Conservation (phyloP, 1,140 invertebrate genomes). For the Metopolophium dirhodum region DNA sequence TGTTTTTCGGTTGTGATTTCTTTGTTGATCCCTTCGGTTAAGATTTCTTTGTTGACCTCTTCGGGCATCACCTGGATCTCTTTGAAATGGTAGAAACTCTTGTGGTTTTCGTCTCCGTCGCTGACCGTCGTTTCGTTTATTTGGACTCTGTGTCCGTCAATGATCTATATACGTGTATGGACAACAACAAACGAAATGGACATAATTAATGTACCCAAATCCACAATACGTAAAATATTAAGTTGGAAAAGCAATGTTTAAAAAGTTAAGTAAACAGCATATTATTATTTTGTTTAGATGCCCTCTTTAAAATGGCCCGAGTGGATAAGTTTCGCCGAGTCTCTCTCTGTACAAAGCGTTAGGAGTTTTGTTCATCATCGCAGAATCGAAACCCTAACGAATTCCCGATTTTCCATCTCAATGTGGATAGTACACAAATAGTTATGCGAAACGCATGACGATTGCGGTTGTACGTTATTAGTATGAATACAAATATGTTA, state of each 20-base stretch:
- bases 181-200: background rate
- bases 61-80: conserved; percentile 66
- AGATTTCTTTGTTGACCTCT: background rate
- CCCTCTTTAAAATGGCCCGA: background rate
- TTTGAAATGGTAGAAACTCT: conserved; percentile 65
- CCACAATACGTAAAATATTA: background rate
- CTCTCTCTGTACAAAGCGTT: background rate
- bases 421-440: background rate
- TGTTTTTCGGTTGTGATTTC: background rate
- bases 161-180: conserved; percentile 63
- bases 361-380: background rate
- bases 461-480: background rate
- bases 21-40: background rate
- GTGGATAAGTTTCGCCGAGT: background rate
- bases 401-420: background rate
- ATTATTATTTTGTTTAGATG: background rate
- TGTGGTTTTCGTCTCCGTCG: conserved; percentile 63
- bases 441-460: background rate
- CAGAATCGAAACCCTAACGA: background rate
- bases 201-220: background rate
- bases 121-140: conserved; percentile 68
- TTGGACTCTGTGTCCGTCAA: conserved; percentile 68
- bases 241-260: background rate
- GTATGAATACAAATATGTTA: background rate
- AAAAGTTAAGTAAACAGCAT: background rate